These are phyloP conservation scores for Plutomurus gul DNA, from an alignment of 1,140 invertebrate species.

Conservation along the genomic window DNA sequence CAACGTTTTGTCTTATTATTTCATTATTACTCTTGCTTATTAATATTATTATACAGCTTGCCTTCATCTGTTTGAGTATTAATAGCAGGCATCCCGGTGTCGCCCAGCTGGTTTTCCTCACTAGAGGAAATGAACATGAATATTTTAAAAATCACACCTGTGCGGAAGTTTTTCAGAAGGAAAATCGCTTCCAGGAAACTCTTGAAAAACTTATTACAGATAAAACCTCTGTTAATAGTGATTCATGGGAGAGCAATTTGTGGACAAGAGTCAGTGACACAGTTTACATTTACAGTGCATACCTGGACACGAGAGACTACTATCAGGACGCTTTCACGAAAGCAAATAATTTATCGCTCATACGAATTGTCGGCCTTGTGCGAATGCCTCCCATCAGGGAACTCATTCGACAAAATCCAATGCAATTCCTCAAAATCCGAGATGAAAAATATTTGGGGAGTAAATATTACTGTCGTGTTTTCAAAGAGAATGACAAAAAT, in stretches of 20 bases:
- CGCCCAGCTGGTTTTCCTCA: background rate
- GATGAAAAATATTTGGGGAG: constrained; percentile 28
- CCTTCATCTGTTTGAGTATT: too few relatives aligned
- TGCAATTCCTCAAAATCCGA: constrained; percentile 40
- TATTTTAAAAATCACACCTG: constrained; percentile 11
- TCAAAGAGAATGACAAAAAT: background rate
- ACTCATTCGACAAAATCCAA: constrained; percentile 21
- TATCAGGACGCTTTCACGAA: background rate
- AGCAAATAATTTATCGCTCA: background rate
- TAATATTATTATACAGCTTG: too few relatives aligned
- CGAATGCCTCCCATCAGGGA: constrained; percentile 31
- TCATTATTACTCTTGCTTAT: too few relatives aligned
- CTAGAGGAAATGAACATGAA: constrained; percentile 25
- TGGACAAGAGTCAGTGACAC: constrained; percentile 48
- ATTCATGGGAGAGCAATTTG: background rate
- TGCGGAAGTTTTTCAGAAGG: background rate
- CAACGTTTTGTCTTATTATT: too few relatives aligned
- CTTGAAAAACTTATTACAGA: background rate
- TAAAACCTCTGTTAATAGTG: background rate
- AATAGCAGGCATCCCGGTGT: too few relatives aligned
- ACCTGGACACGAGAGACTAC: constrained; percentile 38
- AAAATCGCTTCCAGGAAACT: background rate
- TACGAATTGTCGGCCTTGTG: constrained; percentile 41
- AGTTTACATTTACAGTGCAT: constrained; percentile 49
- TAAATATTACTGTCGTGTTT: constrained; percentile 42